phyloP scores from a whole-genome alignment of 2,888 invertebrate species.

The Brenthis ino region DNA sequence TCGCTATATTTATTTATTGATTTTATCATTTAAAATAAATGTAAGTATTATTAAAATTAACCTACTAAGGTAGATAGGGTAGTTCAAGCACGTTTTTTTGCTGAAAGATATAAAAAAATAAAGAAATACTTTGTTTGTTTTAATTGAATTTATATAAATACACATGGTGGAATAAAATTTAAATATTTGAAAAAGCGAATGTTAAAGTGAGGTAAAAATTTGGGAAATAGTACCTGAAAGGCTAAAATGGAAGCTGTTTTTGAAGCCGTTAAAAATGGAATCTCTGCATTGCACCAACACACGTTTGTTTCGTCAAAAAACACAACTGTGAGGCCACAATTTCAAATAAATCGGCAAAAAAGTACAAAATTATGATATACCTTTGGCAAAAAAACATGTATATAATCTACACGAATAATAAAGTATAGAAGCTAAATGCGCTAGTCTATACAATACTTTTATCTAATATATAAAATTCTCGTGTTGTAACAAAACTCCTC shows the following conservation, averaged over 20 bases:
- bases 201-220: conserved; percentile 17
- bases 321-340: conserved; percentile 28
- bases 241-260: conserved; percentile 19
- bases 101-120: no score
- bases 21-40: no score
- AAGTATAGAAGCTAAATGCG: neutral
- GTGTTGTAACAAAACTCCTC: no score
- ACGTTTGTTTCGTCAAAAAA: conserved; percentile 21
- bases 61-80: no score
- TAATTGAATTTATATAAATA: conserved; percentile 5
- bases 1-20: no score
- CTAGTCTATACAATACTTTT: neutral
- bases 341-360: conserved; percentile 58
- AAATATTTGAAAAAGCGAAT: conserved; percentile 19
- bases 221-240: conserved; percentile 18
- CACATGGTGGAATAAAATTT: conserved; percentile 12
- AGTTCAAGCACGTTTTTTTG: no score
- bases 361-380: conserved; percentile 42
- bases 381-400: neutral
- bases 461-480: no score
- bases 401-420: no score
- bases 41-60: no score
- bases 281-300: conserved; percentile 22
- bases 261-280: conserved; percentile 22
- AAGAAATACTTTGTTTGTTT: no score